phyloP scores from a whole-genome alignment of 1,140 invertebrate genomes.

The Cydia splendana region DNA sequence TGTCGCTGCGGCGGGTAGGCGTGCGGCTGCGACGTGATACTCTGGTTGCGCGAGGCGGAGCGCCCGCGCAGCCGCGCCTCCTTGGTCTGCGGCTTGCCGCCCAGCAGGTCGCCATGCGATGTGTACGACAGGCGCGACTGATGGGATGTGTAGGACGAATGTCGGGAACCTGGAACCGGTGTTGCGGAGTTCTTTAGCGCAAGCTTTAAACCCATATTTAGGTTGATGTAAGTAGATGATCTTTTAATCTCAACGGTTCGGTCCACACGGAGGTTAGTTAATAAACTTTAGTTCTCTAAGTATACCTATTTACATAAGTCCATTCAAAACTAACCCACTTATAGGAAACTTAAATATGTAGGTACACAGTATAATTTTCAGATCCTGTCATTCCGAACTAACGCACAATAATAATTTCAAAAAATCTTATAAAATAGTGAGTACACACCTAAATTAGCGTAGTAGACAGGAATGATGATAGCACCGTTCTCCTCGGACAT shows the following conservation, averaged over 20 bases:
- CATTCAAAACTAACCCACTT: too few species aligned
- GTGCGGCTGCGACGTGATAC: conserved; percentile 79
- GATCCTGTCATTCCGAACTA: too few species aligned
- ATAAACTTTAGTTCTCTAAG: too few species aligned
- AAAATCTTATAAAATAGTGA: not conserved
- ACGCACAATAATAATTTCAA: too few species aligned
- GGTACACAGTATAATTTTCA: too few species aligned
- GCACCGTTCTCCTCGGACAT: conserved; percentile 98
- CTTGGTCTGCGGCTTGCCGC: conserved; percentile 88
- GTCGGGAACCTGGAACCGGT: conserved; percentile 85
- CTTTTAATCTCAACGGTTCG: too few species aligned
- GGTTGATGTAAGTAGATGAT: not conserved
- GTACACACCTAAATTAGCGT: conserved; percentile 85
- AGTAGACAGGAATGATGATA: conserved; percentile 94
- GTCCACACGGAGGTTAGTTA: too few species aligned
- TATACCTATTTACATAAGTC: too few species aligned
- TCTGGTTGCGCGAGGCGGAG: conserved; percentile 85
- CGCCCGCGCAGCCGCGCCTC: conserved; percentile 89
- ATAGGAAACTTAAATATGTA: too few species aligned
- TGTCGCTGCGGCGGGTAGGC: conserved; percentile 84
- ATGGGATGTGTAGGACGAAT: conserved; percentile 97
- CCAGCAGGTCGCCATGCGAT: conserved; percentile 93
- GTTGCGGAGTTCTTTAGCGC: not conserved
- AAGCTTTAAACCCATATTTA: not conserved
- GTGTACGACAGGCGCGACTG: conserved; percentile 95